Base-by-base conservation (phyloP, 2,113 vertebrate genomes). In the Sturnus vulgaris region DNA sequence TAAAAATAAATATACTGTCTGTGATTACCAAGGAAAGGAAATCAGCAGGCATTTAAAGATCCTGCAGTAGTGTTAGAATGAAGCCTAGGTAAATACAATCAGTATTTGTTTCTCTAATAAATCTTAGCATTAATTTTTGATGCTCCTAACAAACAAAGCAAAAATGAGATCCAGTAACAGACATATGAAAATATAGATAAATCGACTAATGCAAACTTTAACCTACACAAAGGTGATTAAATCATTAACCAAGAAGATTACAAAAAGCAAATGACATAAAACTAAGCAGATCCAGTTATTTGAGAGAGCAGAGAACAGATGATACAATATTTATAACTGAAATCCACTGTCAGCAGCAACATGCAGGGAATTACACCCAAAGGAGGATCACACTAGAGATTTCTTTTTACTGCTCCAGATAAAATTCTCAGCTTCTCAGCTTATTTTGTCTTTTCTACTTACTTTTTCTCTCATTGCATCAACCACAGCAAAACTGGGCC, bases 1-100 rank as follows among this genome's bases (percentile, higher is more conserved):
- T 92, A 97, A 94, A 96, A 96, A 93, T 72, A 94, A 94, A 97
- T 44, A 82, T 49, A 81, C 57, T 79, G 40, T 30, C 61, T 72
- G 59, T 46, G 90, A 84, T 84, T 63, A 66, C 35, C 56, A 56
- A 40, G 63, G 15, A 88, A 91, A 86, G 52, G 37, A 86, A 85
- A 55, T 80, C 0, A 0, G 42, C 65, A 60, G 31, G 18, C 37
- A 63, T 90, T 85, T 85, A 70, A 89, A 93, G 66, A 73, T 47
- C 39, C 28, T 81, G 39, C 19, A 49, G 40, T 20, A 64, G 18
- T 53, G 24, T 73, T 57, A 95, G 61, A 81, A 93, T 8, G 9
- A 88, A 90, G 28, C 21, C 71, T 91, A 93, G 52, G 72, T 94
- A 88, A 88, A 90, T 63, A 68, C 57, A 88, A 61, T 42, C n/a